A percentile compares a stretch with the other conserved stretches of the same genome.
Conservation (phyloP, 2,888 invertebrate genomes). For the Chromoteleia sp. region DNA sequence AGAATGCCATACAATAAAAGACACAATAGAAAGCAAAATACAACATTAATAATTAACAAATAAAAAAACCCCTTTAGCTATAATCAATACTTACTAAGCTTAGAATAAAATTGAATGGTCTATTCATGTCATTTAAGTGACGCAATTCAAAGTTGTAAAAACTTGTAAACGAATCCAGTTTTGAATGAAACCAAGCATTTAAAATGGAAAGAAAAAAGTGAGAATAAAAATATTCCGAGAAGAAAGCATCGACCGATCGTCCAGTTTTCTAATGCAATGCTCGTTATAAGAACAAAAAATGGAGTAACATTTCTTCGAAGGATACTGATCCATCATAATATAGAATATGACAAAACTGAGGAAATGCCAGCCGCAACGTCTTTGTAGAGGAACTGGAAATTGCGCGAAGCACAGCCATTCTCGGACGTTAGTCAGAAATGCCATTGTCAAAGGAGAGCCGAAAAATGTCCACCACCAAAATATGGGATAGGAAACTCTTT, state of each 20-base stretch:
- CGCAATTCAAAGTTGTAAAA: background rate
- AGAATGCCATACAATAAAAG: too few species aligned
- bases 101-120: too few species aligned
- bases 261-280: slow-evolving; percentile 41
- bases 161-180: background rate
- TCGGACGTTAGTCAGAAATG: slow-evolving; percentile 66
- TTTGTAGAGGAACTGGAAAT: slow-evolving; percentile 63
- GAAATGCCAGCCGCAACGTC: slow-evolving; percentile 66
- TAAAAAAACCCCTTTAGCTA: too few species aligned
- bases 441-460: slow-evolving; percentile 71
- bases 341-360: slow-evolving; percentile 56
- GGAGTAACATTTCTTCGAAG: slow-evolving; percentile 59
- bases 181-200: background rate
- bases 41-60: too few species aligned
- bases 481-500: slow-evolving; percentile 80
- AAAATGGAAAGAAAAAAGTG: background rate
- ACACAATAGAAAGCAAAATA: too few species aligned
- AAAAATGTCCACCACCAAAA: slow-evolving; percentile 76
- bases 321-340: slow-evolving; percentile 70
- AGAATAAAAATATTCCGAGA: slow-evolving; percentile 33
- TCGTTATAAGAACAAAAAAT: slow-evolving; percentile 66
- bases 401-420: slow-evolving; percentile 63
- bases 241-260: slow-evolving; percentile 41
- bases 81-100: too few species aligned
- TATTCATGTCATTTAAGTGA: too few species aligned